A percentile compares a stretch with the other conserved stretches of the same genome.
These are phyloP conservation scores for Helicoverpa assulta DNA, from an alignment of 2,888 invertebrate species.

Conservation along the genomic window DNA sequence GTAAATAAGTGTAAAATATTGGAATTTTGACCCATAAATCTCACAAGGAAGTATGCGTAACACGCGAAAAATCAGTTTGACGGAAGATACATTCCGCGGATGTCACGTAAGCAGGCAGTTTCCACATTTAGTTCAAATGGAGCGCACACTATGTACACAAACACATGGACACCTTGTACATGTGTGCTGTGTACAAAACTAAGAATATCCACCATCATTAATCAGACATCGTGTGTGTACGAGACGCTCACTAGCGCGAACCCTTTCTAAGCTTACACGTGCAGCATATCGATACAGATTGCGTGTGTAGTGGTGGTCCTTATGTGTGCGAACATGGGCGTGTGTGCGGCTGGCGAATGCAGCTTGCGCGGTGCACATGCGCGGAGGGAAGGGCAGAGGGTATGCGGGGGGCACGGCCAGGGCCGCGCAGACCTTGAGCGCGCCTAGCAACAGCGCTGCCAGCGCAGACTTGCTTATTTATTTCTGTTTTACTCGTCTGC, in stretches of 20 bases:
- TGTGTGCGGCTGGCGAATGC: constrained; percentile 72
- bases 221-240: constrained; percentile 66
- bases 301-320: constrained; percentile 40
- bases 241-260: constrained; percentile 67
- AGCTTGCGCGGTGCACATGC: constrained; percentile 82
- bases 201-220: constrained; percentile 72
- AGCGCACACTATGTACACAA: constrained; percentile 59
- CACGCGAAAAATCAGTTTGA: constrained; percentile 45
- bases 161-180: constrained; percentile 51
- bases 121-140: constrained; percentile 78
- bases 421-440: constrained; percentile 86
- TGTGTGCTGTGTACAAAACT: constrained; percentile 62
- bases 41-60: constrained; percentile 27
- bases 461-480: constrained; percentile 78
- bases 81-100: constrained; percentile 67
- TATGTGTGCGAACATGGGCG: constrained; percentile 54
- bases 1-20: constrained; percentile 7
- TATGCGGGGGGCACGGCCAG: constrained; percentile 78
- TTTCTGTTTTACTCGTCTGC: constrained; percentile 86
- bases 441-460: constrained; percentile 86
- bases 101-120: constrained; percentile 77
- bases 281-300: constrained; percentile 46
- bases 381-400: constrained; percentile 67
- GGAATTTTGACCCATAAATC: constrained; percentile 31
- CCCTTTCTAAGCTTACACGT: constrained; percentile 69